Evolutionary conservation across 1,140 invertebrate genomes (phyloP), one percentile per base, ranked within the genome.

Genomic region (Panagrolaimus sp.): DNA sequence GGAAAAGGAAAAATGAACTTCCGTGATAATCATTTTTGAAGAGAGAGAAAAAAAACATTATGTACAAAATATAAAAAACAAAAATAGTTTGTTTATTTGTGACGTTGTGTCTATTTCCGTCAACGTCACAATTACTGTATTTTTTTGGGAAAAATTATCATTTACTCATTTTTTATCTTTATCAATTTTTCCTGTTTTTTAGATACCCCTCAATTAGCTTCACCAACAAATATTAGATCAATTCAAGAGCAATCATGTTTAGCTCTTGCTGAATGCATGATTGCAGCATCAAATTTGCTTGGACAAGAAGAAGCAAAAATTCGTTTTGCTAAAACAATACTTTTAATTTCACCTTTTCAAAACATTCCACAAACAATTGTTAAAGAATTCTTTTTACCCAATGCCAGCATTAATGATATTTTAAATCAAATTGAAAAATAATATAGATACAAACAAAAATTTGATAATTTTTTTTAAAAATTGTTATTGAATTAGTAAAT

Each of bases 191-290:
- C 32, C 7, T n/a, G n/a, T 4, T 44, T 47, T 65, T 17, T 65
- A 65, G 63, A 65, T 17, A 65, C 63, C 1, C 17, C 28, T 12
- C 12, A 21, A 24, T 43, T 65, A 14, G 21, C 12, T 12, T 44
- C 43, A 17, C 24, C 63, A 14, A 44, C 12, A 21, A 47, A 17
- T 21, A 32, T 65, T 6, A 32, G 26, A 65, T 12, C 17, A 21
- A 32, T 65, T 24, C 63, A 65, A 65, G 63, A 65, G 63, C 52
- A 58, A 58, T 58, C 52, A 58, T 58, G 52, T 28, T 28, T 58
- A 58, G 52, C 52, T 6, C 28, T 58, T 26, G 28, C 52, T 12
- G 52, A 58, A 58, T 58, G 52, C 17, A 58, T 58, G 52, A 26
- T 58, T 21, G 52, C 52, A 26, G 52, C 52, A 58, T 26, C 21